Evolutionary conservation across 2,113 vertebrate genomes (phyloP).

Genomic region (Colius striatus): DNA sequence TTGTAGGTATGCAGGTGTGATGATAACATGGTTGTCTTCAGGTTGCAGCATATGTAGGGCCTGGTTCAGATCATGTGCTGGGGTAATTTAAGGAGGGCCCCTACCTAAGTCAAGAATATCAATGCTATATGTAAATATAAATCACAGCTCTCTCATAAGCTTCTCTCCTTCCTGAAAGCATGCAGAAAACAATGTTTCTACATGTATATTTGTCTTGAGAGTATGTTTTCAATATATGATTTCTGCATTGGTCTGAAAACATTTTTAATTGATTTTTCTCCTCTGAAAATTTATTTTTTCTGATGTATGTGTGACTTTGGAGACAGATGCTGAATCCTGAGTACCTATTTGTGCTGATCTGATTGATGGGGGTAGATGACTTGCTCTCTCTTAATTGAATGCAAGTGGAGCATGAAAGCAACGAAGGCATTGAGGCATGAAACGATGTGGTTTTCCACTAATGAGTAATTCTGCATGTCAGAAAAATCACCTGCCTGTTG

Average conservation of each 20-base stretch:
- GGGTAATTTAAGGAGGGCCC: background rate
- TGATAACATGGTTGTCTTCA: background rate
- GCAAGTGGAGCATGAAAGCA: conserved; percentile 26
- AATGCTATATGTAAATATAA: background rate
- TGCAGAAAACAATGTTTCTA: background rate
- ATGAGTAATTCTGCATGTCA: conserved; percentile 49
- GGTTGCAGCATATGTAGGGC: background rate
- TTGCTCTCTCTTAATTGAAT: conserved; percentile 20
- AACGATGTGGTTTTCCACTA: conserved; percentile 25
- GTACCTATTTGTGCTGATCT: background rate
- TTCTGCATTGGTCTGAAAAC: background rate
- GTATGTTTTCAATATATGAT: background rate
- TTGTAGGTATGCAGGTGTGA: background rate
- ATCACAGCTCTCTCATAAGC: background rate
- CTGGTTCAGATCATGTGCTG: background rate
- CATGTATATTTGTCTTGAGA: background rate
- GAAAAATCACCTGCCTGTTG: conserved; percentile 17
- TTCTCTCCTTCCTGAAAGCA: background rate
- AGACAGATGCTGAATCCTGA: conserved; percentile 39
- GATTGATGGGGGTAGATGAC: background rate
- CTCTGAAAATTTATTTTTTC: background rate
- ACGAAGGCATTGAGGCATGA: conserved; percentile 5
- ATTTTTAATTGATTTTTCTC: background rate
- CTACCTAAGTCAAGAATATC: background rate
- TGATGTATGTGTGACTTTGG: background rate